Base-by-base conservation (phyloP, 2,888 invertebrate genomes). In the Synanthedon myopaeformis region DNA sequence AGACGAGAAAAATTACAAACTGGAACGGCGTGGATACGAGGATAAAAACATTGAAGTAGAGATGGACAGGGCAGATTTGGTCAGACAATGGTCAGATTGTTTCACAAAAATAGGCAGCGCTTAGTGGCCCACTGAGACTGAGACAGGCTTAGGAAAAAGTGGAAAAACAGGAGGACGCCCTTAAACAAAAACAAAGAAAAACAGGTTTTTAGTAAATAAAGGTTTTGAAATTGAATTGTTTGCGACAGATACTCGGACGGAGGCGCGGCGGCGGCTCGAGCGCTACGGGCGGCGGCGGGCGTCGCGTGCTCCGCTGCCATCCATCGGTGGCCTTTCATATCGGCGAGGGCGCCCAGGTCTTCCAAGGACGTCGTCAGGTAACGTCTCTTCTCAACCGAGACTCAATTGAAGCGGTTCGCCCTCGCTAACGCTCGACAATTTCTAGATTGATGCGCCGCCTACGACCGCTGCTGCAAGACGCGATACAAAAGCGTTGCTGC, bases 391-490 rank as follows among this genome's bases (percentile, higher is more conserved):
- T 45, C 13, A 45, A 35, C 4, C 12, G 45, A 45, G 45, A 42
- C 12, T n/a, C 13, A 0, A 13, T 14, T 45, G 11, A 45, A 12
- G n/a, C n/a, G 4, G 6, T 13, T 45, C 45, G 12, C 45, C 4
- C 5, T 12, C 11, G 2, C 13, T 45, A 6, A 14, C 45, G 13
- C n/a, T 6, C 45, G 14, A 13, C 14, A 45, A 45, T 45, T 45
- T 45, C 13, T 66, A 79, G 96, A 65, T 92, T 97, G 61, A 96
- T 98, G 94, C 93, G 95, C 61, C 91, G 93, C 12, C 88, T 99
- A 52, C 95, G 97, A 74, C 98, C 98, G 5, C 82, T 98, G 59
- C 89, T 99, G 51, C 98, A 98, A 78, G 97, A 97, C 75, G 97
- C 98, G 56, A 96, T 98, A 63, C 97, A 98, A 79, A 96, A 96